A percentile compares a stretch with the other conserved stretches of the same genome.
phyloP scores from a whole-genome alignment of 2,797 vertebrate genomes.

The Toxotes lorentzi region DNA sequence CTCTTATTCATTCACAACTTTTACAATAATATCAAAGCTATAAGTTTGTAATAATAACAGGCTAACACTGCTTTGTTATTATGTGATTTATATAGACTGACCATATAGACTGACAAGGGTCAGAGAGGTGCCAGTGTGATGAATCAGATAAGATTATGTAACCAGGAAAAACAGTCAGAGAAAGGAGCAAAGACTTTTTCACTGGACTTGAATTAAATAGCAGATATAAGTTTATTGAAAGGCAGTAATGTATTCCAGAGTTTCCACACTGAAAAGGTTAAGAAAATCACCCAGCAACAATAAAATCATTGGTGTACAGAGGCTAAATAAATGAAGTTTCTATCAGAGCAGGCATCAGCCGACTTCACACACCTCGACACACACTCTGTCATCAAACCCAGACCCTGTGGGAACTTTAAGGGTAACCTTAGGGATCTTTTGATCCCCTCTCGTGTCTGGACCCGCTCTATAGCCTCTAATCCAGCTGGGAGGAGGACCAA shows the following conservation, averaged over 20 bases:
- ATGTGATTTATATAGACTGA: too few relatives aligned
- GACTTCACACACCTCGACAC: not conserved
- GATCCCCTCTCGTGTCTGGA: constrained; percentile 35
- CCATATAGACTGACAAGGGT: not conserved
- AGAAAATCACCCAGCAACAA: too few relatives aligned
- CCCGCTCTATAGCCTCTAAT: constrained; percentile 58
- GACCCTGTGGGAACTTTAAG: not conserved
- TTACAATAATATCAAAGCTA: not conserved
- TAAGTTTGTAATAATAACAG: not conserved
- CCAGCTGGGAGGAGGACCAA: constrained; percentile 36
- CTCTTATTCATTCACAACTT: too few relatives aligned
- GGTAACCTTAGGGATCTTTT: constrained; percentile 21
- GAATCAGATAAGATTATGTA: not conserved
- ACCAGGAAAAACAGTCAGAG: not conserved
- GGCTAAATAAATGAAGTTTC: too few relatives aligned
- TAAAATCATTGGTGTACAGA: too few relatives aligned
- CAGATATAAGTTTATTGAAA: not conserved
- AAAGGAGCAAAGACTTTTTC: not conserved
- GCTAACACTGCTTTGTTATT: not conserved
- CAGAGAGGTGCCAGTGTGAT: not conserved
- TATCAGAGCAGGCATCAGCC: not conserved
- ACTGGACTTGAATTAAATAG: not conserved
- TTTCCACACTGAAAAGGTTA: too few relatives aligned
- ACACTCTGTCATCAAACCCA: constrained; percentile 17
- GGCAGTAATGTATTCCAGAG: not conserved